phyloP scores from a whole-genome alignment of 2,113 vertebrate species.

The Apodemus speciosus region DNA sequence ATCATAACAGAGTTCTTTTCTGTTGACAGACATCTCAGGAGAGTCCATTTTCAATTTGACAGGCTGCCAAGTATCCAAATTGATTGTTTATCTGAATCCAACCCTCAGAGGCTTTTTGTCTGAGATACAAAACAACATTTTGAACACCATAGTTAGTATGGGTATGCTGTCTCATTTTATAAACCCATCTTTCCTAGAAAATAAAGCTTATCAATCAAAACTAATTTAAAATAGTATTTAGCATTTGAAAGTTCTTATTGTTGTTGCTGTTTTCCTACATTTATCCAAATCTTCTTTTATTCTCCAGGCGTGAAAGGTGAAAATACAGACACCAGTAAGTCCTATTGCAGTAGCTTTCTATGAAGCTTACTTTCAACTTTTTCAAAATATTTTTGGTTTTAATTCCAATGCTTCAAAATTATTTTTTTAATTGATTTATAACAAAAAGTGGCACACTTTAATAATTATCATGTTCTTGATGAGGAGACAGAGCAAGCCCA shows the following conservation, averaged over 20 bases:
- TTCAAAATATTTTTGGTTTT: neutral
- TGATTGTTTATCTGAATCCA: conserved; percentile 58
- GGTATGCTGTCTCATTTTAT: neutral
- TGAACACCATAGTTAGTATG: conserved; percentile 33
- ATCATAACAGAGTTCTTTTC: conserved; percentile 47
- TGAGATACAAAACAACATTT: conserved; percentile 49
- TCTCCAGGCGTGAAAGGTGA: neutral
- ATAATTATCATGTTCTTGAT: neutral
- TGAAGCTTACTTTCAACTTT: neutral
- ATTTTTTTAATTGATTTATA: neutral
- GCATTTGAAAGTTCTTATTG: neutral
- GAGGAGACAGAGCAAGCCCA: neutral
- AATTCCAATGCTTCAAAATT: neutral
- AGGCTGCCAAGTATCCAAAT: conserved; percentile 57
- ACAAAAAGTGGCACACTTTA: neutral
- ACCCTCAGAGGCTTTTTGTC: conserved; percentile 26
- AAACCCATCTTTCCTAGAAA: neutral
- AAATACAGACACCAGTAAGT: neutral
- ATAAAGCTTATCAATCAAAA: neutral
- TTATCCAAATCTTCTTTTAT: neutral
- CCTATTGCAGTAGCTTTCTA: neutral
- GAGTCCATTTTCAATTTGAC: conserved; percentile 50
- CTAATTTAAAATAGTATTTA: conserved; percentile 2
- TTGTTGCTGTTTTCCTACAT: neutral
- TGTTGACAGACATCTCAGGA: conserved; percentile 55